These are phyloP conservation scores for Hylaea fasciaria DNA, from an alignment of 2,888 invertebrate genomes.

Conservation along the genomic window DNA sequence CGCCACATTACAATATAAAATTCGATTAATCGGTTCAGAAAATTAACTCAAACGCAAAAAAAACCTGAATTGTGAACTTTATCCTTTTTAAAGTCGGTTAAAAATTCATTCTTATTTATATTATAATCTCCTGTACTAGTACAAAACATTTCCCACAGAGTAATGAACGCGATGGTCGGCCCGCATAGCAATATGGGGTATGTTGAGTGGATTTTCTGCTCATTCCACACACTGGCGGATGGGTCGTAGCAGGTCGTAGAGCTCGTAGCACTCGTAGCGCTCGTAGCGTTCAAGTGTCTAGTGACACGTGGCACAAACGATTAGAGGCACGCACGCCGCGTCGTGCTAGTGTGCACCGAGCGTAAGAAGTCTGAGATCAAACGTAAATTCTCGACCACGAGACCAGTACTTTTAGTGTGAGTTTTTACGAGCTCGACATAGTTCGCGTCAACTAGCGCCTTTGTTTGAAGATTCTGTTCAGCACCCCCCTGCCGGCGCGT, in stretches of 20 bases:
- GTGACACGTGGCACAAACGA: slow-evolving; percentile 48
- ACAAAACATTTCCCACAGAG: slow-evolving; percentile 5
- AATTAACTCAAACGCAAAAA: no score
- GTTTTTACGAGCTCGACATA: no score
- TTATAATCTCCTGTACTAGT: background rate
- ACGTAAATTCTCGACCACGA: no score
- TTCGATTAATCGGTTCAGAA: no score
- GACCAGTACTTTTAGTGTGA: no score
- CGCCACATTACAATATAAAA: no score
- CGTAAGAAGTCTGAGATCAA: background rate
- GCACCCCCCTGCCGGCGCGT: no score
- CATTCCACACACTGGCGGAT: slow-evolving; percentile 30
- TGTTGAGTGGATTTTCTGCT: slow-evolving; percentile 35
- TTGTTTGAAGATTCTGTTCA: no score
- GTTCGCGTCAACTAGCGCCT: no score
- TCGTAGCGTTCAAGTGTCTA: slow-evolving; percentile 33
- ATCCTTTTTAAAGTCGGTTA: no score
- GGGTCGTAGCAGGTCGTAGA: slow-evolving; percentile 29
- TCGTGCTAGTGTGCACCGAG: slow-evolving; percentile 4
- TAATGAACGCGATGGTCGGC: slow-evolving; percentile 15
- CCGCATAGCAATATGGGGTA: slow-evolving; percentile 19
- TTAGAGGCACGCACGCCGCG: slow-evolving; percentile 43
- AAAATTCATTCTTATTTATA: no score
- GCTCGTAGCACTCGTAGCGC: slow-evolving; percentile 18
- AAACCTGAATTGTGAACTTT: no score